phyloP scores from a whole-genome alignment of 2,797 vertebrate genomes.

The Hemitrygon akajei region DNA sequence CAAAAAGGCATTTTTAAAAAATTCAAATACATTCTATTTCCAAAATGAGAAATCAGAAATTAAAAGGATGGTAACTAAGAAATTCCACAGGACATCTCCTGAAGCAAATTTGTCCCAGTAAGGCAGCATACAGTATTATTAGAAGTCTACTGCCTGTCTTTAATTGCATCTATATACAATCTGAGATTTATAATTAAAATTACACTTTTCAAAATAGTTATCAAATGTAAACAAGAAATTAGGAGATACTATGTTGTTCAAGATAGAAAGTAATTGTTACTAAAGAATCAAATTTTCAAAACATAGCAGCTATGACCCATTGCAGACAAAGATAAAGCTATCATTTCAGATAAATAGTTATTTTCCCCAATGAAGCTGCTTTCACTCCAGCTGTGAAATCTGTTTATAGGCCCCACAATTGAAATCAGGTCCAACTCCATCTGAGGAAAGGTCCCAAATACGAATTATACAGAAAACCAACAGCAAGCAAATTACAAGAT shows the following conservation, averaged over 20 bases:
- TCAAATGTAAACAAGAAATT: neutral
- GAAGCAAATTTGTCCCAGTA: neutral
- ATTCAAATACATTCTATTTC: neutral
- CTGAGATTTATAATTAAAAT: neutral
- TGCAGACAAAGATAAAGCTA: neutral
- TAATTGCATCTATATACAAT: neutral
- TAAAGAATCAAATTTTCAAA: neutral
- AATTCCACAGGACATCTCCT: neutral
- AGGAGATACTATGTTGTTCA: neutral
- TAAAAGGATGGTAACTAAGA: neutral
- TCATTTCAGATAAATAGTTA: neutral
- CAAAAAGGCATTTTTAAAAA: neutral
- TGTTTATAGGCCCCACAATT: neutral
- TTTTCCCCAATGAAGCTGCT: neutral
- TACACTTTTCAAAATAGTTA: neutral
- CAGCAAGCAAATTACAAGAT: neutral
- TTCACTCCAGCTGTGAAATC: neutral
- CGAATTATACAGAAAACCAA: no score
- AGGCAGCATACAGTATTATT: neutral
- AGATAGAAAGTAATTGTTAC: neutral
- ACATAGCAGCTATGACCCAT: neutral
- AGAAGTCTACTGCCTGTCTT: neutral
- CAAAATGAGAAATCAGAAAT: constrained; percentile 3
- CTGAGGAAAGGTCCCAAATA: neutral
- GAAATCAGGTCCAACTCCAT: neutral